Evolutionary conservation across 1,140 invertebrate genomes (phyloP).

Genomic region (Drosophila serrata): DNA sequence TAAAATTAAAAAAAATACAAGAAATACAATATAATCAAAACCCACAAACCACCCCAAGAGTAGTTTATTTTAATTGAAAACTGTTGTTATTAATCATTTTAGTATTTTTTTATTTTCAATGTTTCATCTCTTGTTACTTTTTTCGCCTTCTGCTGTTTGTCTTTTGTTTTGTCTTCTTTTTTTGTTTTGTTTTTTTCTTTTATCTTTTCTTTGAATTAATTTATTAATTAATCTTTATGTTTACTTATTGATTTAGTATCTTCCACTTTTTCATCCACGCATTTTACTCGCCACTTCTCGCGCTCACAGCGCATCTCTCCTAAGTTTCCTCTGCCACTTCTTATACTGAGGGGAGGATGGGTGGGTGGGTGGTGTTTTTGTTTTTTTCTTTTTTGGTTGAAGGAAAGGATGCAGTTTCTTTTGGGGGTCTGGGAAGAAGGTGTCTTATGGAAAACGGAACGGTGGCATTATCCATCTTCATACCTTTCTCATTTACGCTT

Average conservation of each 20-base stretch:
- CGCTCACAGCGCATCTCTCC: slow-evolving; percentile 8
- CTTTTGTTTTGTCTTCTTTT: slow-evolving; percentile 26
- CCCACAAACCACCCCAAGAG: neutral
- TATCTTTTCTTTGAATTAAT: slow-evolving; percentile 41
- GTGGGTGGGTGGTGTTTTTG: slow-evolving; percentile 5
- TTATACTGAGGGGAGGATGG: slow-evolving; percentile 6
- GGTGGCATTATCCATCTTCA: slow-evolving; percentile 19
- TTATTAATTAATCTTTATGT: slow-evolving; percentile 50
- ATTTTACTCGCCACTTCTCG: slow-evolving; percentile 5
- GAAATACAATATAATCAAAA: too few species aligned
- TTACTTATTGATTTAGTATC: slow-evolving; percentile 56
- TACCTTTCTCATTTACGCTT: slow-evolving; percentile 9
- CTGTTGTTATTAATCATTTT: slow-evolving; percentile 34
- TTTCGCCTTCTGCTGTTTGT: slow-evolving; percentile 32
- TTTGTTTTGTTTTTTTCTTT: slow-evolving; percentile 9
- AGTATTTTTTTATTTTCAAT: slow-evolving; percentile 57
- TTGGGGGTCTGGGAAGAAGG: slow-evolving; percentile 13
- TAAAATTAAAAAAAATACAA: too few species aligned
- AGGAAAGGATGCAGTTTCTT: slow-evolving; percentile 4
- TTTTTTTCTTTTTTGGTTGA: neutral
- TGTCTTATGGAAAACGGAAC: slow-evolving; percentile 1
- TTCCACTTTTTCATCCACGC: slow-evolving; percentile 27
- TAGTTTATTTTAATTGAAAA: slow-evolving; percentile 7
- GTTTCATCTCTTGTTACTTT: slow-evolving; percentile 41
- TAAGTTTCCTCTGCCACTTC: slow-evolving; percentile 1